Conservation (phyloP, 1,140 invertebrate species). For the Aleiodes sp. region DNA sequence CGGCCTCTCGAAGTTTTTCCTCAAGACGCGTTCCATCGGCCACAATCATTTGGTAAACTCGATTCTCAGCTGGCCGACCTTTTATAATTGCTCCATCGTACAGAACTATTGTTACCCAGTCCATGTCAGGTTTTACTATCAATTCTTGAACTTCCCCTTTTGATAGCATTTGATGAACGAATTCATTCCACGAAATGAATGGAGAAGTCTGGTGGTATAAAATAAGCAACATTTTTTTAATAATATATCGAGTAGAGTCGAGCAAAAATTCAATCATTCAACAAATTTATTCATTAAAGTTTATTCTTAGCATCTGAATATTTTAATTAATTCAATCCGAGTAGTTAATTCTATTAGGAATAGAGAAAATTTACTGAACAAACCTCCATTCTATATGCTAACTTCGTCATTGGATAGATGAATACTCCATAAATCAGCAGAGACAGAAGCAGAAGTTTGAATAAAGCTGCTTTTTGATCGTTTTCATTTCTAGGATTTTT, state of each 20-base stretch:
- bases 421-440: slow-evolving; percentile 26
- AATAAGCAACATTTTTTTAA: too few species aligned
- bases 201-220: slow-evolving; percentile 34
- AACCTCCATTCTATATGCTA: slow-evolving; percentile 31
- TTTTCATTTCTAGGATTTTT: slow-evolving; percentile 23
- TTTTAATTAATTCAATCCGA: too few species aligned
- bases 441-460: slow-evolving; percentile 23
- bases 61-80: slow-evolving; percentile 70
- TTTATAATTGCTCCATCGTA: slow-evolving; percentile 89
- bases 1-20: slow-evolving; percentile 85
- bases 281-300: not conserved
- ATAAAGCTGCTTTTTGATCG: slow-evolving; percentile 26
- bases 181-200: slow-evolving; percentile 92
- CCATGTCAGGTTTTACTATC: slow-evolving; percentile 83
- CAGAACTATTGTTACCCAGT: slow-evolving; percentile 84
- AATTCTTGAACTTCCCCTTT: slow-evolving; percentile 93
- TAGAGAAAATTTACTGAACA: not conserved
- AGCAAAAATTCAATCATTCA: not conserved
- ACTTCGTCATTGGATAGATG: slow-evolving; percentile 28
- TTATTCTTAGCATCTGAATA: too few species aligned
- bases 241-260: not conserved
- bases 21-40: slow-evolving; percentile 85
- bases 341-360: too few species aligned
- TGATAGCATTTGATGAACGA: slow-evolving; percentile 89
- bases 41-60: slow-evolving; percentile 82